Evolutionary conservation across 2,888 invertebrate species (phyloP), one percentile per base, ranked within the genome.

Genomic region (Agrochola macilenta): DNA sequence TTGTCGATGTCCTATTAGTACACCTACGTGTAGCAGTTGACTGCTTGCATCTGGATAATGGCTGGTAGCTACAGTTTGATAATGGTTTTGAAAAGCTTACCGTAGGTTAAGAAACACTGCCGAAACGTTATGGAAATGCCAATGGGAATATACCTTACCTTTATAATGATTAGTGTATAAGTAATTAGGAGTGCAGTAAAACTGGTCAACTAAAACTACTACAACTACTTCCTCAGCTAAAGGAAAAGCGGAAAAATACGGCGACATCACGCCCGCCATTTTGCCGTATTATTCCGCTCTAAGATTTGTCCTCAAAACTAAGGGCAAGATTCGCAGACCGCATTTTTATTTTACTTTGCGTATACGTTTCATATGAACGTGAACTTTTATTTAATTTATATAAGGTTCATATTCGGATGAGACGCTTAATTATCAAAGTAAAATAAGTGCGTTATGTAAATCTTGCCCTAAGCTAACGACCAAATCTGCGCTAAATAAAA

Each of bases 1-100:
- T 81, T 74, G 84, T 52, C 81, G 72, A 83, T 76, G 81, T 61
- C 65, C 61, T 71, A 57, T 74, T 76, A 61, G 63, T 69, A 74
- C 52, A 61, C 65, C 70, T 82, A 82, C 78, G 35, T 64, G 30
- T 68, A 65, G 39, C 14, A 72, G 39, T 30, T 74, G 52, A 12
- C 60, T 64, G 35, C 30, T 54, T 49, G 43, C 23, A 57, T 68
- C 14, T 46, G n/a, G 17, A 52, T 68, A 68, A 68, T 46, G 35
- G 12, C 70, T 49, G 46, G 52, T 60, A 30, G 57, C 30, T 60
- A 65, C 71, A 79, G n/a, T 52, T 20, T 58, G 30, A 30, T 57
- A 9, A 20, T 23, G 1, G 11, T 14, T 52, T 71, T 30, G 49
- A 52, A 58, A 26, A 65, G 46, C 20, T 63, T 52, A 20, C 7